Conservation (phyloP, 92 coral and sea anemone species). For the Porites divaricata region DNA sequence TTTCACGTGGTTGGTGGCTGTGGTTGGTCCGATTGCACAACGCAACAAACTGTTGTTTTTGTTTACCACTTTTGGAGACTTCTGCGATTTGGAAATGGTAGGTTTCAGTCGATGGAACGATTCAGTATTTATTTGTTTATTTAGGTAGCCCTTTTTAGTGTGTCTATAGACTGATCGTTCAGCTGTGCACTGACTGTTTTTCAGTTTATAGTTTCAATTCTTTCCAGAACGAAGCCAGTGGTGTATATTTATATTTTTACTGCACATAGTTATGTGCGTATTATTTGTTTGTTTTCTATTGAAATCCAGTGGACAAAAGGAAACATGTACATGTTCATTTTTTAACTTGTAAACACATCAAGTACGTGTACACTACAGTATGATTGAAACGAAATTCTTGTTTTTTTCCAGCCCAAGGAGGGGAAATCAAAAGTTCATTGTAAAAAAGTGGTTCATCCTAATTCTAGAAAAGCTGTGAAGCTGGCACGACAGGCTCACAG, state of each 20-base stretch:
- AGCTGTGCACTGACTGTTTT: too few species aligned
- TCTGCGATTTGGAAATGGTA: conserved; percentile 15
- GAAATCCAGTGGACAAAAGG: too few species aligned
- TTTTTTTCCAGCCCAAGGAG: conserved; percentile 59
- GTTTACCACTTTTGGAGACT: neutral
- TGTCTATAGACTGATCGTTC: neutral
- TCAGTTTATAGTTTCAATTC: too few species aligned
- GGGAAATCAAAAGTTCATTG: conserved; percentile 63
- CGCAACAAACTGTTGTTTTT: neutral
- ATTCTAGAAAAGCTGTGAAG: conserved; percentile 86
- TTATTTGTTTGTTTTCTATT: too few species aligned
- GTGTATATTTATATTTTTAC: too few species aligned
- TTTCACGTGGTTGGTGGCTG: conserved; percentile 31
- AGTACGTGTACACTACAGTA: too few species aligned
- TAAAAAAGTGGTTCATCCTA: conserved; percentile 81
- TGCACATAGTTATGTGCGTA: too few species aligned
- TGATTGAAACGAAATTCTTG: neutral
- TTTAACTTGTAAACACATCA: too few species aligned
- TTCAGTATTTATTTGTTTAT: neutral
- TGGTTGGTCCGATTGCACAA: conserved; percentile 6
- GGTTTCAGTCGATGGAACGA: neutral
- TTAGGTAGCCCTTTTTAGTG: too few species aligned
- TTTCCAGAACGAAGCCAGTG: too few species aligned
- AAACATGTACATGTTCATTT: too few species aligned
- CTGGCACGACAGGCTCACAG: conserved; percentile 77